These are phyloP conservation scores for Oscheius onirici DNA, from an alignment of 2,888 invertebrate genomes.

Conservation along the genomic window DNA sequence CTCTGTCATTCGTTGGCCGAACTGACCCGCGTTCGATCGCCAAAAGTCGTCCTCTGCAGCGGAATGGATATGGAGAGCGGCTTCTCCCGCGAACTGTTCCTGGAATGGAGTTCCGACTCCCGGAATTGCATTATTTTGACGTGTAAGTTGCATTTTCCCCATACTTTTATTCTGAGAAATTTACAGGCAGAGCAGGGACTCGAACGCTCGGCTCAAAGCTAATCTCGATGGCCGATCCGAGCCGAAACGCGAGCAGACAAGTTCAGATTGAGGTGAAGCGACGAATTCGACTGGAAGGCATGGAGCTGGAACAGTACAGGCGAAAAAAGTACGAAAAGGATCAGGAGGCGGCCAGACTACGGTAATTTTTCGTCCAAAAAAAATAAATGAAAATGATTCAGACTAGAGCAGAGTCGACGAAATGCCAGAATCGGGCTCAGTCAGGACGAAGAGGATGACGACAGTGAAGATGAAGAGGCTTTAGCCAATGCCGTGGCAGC, in stretches of 20 bases:
- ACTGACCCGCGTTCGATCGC: slow-evolving; percentile 84
- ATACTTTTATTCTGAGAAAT: not conserved
- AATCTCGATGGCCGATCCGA: slow-evolving; percentile 68
- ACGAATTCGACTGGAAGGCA: slow-evolving; percentile 69
- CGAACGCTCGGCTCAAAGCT: slow-evolving; percentile 76
- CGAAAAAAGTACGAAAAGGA: slow-evolving; percentile 73
- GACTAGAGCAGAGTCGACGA: slow-evolving; percentile 58
- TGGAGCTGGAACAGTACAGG: slow-evolving; percentile 76
- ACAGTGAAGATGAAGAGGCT: slow-evolving; percentile 67
- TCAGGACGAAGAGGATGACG: slow-evolving; percentile 46
- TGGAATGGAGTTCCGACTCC: slow-evolving; percentile 90
- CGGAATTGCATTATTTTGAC: slow-evolving; percentile 95
- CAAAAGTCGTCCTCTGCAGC: slow-evolving; percentile 92
- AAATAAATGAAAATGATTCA: not conserved
- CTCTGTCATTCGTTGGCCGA: slow-evolving; percentile 91
- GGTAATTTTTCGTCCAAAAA: not conserved
- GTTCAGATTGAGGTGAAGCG: slow-evolving; percentile 35
- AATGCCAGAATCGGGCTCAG: slow-evolving; percentile 44
- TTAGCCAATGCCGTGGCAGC: slow-evolving; percentile 70
- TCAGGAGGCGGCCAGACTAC: slow-evolving; percentile 67
- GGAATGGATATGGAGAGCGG: slow-evolving; percentile 94
- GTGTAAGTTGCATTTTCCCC: slow-evolving; percentile 70
- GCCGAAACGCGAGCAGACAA: slow-evolving; percentile 21
- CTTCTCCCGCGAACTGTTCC: slow-evolving; percentile 90
- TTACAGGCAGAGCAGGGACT: slow-evolving; percentile 76